Percentiles rank a stretch among this genome's conserved stretches.
These are phyloP conservation scores for Muscicapa comitata DNA, from an alignment of 2,797 vertebrate genomes.

Conservation along the genomic window DNA sequence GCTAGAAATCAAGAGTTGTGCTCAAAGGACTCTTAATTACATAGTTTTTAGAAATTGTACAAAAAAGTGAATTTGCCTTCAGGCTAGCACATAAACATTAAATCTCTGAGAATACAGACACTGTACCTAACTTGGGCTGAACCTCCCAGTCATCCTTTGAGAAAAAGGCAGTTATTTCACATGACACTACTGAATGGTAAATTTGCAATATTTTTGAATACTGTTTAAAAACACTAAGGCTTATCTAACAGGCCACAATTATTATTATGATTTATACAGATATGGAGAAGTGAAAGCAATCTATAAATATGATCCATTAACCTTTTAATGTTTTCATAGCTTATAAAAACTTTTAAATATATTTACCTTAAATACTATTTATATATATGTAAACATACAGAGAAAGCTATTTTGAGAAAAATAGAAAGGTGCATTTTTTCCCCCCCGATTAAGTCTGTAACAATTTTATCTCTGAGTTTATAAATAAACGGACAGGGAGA, in stretches of 20 bases:
- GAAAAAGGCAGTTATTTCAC: neutral
- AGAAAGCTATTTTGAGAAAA: neutral
- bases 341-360: neutral
- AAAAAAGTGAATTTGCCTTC: conserved; percentile 67
- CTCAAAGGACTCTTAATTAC: conserved; percentile 77
- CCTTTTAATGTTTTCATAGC: neutral
- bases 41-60: conserved; percentile 5
- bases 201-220: neutral
- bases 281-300: neutral
- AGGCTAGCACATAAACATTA: conserved; percentile 44
- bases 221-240: neutral
- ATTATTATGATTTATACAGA: neutral
- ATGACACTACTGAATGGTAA: neutral
- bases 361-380: neutral
- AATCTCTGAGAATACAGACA: conserved; percentile 40
- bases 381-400: neutral
- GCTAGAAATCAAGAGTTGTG: conserved; percentile 70
- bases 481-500: neutral
- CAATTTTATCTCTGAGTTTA: neutral
- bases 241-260: neutral
- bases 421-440: neutral
- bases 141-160: neutral
- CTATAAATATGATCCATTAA: neutral
- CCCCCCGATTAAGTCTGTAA: neutral
- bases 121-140: conserved; percentile 7